phyloP scores from a whole-genome alignment of 2,888 invertebrate species.

The Hyalella azteca region DNA sequence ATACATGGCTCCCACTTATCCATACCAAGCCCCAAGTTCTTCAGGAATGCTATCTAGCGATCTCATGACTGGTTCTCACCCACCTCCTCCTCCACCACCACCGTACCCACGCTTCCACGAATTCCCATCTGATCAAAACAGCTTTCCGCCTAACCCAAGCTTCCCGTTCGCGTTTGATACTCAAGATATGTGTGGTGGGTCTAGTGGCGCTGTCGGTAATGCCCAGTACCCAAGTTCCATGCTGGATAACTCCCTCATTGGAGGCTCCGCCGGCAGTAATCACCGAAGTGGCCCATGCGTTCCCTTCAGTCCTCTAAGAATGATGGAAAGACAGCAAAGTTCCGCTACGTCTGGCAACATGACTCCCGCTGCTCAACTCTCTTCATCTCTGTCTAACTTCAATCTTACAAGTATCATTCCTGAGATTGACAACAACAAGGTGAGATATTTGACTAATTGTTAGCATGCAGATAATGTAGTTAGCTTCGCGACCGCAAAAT shows the following conservation, averaged over 20 bases:
- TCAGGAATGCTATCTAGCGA: slow-evolving; percentile 54
- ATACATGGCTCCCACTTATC: slow-evolving; percentile 56
- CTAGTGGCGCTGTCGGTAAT: slow-evolving; percentile 39
- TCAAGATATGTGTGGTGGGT: slow-evolving; percentile 54
- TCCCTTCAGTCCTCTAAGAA: slow-evolving; percentile 55
- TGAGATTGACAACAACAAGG: slow-evolving; percentile 56
- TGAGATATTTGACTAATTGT: slow-evolving; percentile 20
- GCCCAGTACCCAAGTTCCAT: slow-evolving; percentile 43
- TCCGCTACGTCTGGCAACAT: slow-evolving; percentile 39
- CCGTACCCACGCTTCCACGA: slow-evolving; percentile 56
- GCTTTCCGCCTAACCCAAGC: slow-evolving; percentile 56
- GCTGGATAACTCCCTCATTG: slow-evolving; percentile 17
- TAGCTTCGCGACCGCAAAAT: no score
- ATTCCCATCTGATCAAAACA: slow-evolving; percentile 52
- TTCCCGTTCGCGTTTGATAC: slow-evolving; percentile 54
- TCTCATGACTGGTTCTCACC: slow-evolving; percentile 56
- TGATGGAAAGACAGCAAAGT: slow-evolving; percentile 53
- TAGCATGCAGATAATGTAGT: no score
- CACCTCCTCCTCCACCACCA: slow-evolving; percentile 54
- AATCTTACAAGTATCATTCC: slow-evolving; percentile 59
- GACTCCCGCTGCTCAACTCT: slow-evolving; percentile 53
- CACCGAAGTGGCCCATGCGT: slow-evolving; percentile 31
- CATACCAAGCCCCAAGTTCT: slow-evolving; percentile 53
- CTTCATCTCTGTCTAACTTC: slow-evolving; percentile 54
- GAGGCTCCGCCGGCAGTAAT: not conserved